Base-by-base conservation (phyloP, 1,140 invertebrate genomes). In the Zaprionus inermis region DNA sequence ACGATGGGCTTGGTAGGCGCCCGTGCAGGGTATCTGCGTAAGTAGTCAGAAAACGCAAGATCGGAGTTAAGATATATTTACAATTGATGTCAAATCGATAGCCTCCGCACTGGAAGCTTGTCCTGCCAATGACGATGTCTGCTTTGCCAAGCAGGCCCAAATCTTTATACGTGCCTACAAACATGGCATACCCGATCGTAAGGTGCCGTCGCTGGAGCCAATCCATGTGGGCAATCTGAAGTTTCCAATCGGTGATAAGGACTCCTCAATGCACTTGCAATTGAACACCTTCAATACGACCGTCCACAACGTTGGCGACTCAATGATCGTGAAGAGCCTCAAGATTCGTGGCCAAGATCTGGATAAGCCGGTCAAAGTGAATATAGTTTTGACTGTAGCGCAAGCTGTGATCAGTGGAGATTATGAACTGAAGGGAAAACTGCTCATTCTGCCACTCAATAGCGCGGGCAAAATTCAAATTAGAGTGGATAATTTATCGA, bases 151-250 rank as follows among this genome's bases (percentile, higher is more conserved):
- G 9, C 57, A 60, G 22, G 57, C 57, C 0, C 38, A 60, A 20
- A 46, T 16, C 6, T 60, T 46, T 49, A 5, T 60, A n/a, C 3
- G 20, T 1, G 6, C 28, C 16, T 30, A 60, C 11, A 44, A 60
- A 18, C 12, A 30, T 30, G 57, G 57, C 4, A 60, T 60, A 18
- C 38, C 57, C 7, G 38, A 60, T 24, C 24, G 24, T 5, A 18
- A 30, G 30, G 24, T 60, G n/a, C 57, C 57, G 2, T 5, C 34
- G 4, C 10, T 60, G 12, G 57, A 60, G 24, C 57, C 57, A 3
- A 22, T 60, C 5, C 9, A 60, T 11, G 20, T 60, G n/a, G 38
- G 38, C 5, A 11, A n/a, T 0, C 9, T 60, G 7, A 3, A 16
- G 9, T 5, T 44, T 1, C 57, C 18, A 5, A 44, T 46, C 5